Evolutionary conservation across 2,888 invertebrate species (phyloP).

Genomic region (Plagodis dolabraria): DNA sequence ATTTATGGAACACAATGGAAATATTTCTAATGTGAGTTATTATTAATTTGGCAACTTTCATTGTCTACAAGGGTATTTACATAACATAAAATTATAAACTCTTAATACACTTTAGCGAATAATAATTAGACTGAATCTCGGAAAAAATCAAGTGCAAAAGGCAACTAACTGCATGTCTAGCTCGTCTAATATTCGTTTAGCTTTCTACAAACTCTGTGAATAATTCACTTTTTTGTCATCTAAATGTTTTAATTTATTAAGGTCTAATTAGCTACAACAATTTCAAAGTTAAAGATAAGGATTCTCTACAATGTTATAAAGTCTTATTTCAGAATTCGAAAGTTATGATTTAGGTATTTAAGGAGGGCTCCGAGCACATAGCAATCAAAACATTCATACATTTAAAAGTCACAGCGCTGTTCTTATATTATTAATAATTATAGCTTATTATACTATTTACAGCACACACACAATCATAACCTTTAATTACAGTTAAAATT

Average conservation of each 20-base stretch:
- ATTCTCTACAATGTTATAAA: slow-evolving; percentile 10
- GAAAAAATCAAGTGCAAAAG: slow-evolving; percentile 35
- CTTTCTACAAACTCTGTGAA: slow-evolving; percentile 30
- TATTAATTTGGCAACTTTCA: slow-evolving; percentile 57
- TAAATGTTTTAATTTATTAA: slow-evolving; percentile 9
- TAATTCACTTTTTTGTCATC: slow-evolving; percentile 7
- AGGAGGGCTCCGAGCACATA: slow-evolving; percentile 68
- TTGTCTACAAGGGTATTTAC: slow-evolving; percentile 43
- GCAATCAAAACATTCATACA: slow-evolving; percentile 59
- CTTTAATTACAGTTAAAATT: slow-evolving; percentile 42
- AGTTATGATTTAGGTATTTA: slow-evolving; percentile 5
- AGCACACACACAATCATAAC: slow-evolving; percentile 56
- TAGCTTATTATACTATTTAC: slow-evolving; percentile 69
- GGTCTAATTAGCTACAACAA: slow-evolving; percentile 9
- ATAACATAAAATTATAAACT: slow-evolving; percentile 31
- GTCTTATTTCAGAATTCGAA: slow-evolving; percentile 10
- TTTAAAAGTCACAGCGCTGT: slow-evolving; percentile 74
- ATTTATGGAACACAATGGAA: slow-evolving; percentile 38
- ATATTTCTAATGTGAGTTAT: slow-evolving; percentile 31
- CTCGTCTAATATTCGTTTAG: slow-evolving; percentile 52
- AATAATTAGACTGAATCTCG: neutral
- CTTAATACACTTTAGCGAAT: no score
- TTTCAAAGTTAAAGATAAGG: neutral
- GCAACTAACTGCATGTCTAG: slow-evolving; percentile 52
- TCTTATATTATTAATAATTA: slow-evolving; percentile 56